These are phyloP conservation scores for Drosophila austrosaltans DNA, from an alignment of 2,888 invertebrate species.

Conservation along the genomic window DNA sequence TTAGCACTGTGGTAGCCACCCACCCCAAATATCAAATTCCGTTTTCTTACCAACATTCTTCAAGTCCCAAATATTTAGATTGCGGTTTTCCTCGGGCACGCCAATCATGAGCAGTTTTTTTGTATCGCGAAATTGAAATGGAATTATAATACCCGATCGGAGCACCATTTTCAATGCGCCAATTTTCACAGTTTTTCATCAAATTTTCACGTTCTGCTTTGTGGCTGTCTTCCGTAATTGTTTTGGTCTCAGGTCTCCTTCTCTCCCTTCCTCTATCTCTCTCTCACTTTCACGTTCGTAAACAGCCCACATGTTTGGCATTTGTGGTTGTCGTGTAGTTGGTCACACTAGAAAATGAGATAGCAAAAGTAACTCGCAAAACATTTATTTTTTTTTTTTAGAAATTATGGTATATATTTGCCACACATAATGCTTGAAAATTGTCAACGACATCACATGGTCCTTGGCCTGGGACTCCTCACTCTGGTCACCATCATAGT, in stretches of 20 bases:
- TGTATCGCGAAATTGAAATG: conserved; percentile 81
- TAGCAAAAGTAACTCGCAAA: conserved; percentile 9
- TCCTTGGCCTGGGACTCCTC: conserved; percentile 89
- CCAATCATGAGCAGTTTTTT: conserved; percentile 81
- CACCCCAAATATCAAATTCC: neutral
- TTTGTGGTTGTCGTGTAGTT: neutral
- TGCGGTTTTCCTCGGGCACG: conserved; percentile 74
- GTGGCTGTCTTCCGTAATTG: conserved; percentile 73
- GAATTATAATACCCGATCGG: conserved; percentile 80
- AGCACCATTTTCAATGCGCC: conserved; percentile 79
- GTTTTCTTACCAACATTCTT: conserved; percentile 80
- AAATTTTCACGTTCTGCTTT: conserved; percentile 72
- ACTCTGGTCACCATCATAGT: conserved; percentile 92
- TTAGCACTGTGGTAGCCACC: neutral
- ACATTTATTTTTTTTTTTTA: neutral
- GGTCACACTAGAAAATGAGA: conserved; percentile 13
- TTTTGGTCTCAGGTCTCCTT: conserved; percentile 71
- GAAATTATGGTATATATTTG: neutral
- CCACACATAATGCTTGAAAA: conserved; percentile 89
- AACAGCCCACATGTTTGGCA: conserved; percentile 52
- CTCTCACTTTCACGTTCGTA: conserved; percentile 66
- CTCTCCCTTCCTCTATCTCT: conserved; percentile 57
- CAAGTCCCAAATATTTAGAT: conserved; percentile 80
- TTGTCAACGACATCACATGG: conserved; percentile 93
- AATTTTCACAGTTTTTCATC: conserved; percentile 76